These are phyloP conservation scores for Cristatella mucedo DNA, from an alignment of 2,888 invertebrate genomes.

Conservation along the genomic window DNA sequence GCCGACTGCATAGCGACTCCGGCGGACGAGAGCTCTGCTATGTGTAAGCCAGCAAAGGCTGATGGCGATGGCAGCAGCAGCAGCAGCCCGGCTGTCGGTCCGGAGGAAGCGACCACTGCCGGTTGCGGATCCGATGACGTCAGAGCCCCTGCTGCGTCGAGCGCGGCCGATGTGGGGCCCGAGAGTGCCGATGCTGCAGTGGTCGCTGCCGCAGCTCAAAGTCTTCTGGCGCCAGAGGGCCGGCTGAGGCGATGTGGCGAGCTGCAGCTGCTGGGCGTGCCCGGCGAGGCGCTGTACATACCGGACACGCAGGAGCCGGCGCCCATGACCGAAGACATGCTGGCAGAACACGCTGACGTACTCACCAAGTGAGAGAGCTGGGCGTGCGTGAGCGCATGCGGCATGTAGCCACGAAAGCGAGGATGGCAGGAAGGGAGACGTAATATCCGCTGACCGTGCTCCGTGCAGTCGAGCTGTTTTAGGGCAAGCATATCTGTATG, in stretches of 20 bases:
- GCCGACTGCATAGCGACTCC: too few relatives aligned
- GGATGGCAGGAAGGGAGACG: too few relatives aligned
- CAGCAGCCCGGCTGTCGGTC: slow-evolving; percentile 3
- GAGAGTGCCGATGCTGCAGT: slow-evolving; percentile 8
- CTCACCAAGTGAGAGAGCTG: slow-evolving; percentile 47
- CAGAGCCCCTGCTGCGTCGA: too few relatives aligned
- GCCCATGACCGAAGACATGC: slow-evolving; percentile 89
- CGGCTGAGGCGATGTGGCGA: slow-evolving; percentile 53
- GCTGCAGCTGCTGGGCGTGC: slow-evolving; percentile 48
- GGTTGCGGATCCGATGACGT: too few relatives aligned
- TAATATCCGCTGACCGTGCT: too few relatives aligned
- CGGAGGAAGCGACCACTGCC: too few relatives aligned
- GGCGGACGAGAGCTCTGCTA: too few relatives aligned
- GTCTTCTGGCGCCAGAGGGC: slow-evolving; percentile 47
- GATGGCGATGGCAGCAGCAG: background rate
- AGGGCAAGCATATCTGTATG: too few relatives aligned
- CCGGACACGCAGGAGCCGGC: slow-evolving; percentile 75
- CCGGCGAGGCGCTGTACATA: slow-evolving; percentile 57
- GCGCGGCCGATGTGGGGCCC: background rate
- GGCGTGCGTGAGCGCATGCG: too few relatives aligned
- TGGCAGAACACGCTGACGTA: slow-evolving; percentile 79
- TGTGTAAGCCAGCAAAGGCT: too few relatives aligned
- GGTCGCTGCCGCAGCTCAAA: slow-evolving; percentile 14
- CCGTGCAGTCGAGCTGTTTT: too few relatives aligned
- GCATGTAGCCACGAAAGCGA: too few relatives aligned